A percentile compares a stretch with the other conserved stretches of the same genome.
phyloP scores from a whole-genome alignment of 1,140 invertebrate species.

The Drosophila obscura region DNA sequence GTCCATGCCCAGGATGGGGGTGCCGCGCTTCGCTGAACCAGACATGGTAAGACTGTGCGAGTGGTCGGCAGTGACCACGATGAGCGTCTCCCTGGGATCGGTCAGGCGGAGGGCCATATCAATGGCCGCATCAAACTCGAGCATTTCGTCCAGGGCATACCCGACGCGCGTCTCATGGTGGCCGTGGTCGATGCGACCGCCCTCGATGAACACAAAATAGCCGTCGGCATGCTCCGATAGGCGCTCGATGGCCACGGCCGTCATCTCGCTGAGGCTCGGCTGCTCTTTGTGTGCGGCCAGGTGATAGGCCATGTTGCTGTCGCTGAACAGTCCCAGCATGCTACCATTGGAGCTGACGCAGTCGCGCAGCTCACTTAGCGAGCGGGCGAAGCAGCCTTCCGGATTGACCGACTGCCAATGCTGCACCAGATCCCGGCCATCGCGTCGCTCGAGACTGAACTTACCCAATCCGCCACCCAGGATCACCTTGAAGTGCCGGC shows the following conservation, averaged over 20 bases:
- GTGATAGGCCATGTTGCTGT: constrained; percentile 85
- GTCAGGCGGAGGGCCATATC: constrained; percentile 86
- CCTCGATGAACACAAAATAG: constrained; percentile 87
- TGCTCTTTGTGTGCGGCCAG: constrained; percentile 85
- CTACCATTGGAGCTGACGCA: constrained; percentile 65
- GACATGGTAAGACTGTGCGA: constrained; percentile 88
- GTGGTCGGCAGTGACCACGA: constrained; percentile 89
- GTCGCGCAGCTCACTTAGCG: constrained; percentile 84
- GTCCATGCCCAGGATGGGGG: constrained; percentile 86
- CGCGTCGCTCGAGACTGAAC: constrained; percentile 85
- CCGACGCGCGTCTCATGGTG: constrained; percentile 88
- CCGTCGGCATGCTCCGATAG: constrained; percentile 86
- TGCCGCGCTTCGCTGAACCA: constrained; percentile 88
- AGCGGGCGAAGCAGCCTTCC: constrained; percentile 86
- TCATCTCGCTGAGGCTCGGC: constrained; percentile 91
- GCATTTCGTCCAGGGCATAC: constrained; percentile 88
- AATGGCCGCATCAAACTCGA: constrained; percentile 88
- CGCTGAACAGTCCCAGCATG: constrained; percentile 84
- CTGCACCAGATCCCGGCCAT: constrained; percentile 84
- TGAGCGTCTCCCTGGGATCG: constrained; percentile 86
- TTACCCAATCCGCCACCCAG: constrained; percentile 88
- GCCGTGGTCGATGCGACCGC: constrained; percentile 89
- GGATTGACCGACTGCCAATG: constrained; percentile 83
- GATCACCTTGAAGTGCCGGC: constrained; percentile 86
- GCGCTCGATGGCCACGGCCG: constrained; percentile 88